Conservation (phyloP, 2,113 vertebrate species). For the Ptilonorhynchus violaceus region DNA sequence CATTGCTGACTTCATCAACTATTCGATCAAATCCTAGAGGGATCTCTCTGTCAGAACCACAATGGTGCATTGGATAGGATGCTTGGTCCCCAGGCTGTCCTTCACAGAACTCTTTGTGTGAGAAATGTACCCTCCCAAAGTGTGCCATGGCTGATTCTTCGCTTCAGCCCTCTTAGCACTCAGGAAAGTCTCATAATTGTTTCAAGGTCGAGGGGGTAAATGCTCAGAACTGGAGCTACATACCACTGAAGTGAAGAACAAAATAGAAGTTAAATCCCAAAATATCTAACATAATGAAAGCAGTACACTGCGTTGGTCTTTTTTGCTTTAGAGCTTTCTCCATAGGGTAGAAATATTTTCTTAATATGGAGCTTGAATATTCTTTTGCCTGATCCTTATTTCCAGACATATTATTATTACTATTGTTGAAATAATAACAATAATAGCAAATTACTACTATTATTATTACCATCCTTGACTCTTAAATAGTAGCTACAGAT, state of each 20-base stretch:
- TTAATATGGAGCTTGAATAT: not conserved
- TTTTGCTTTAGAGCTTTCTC: not conserved
- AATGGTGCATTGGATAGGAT: not conserved
- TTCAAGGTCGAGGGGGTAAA: not conserved
- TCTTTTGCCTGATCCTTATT: not conserved
- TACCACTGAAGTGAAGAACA: not conserved
- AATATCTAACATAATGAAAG: not conserved
- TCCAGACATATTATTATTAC: not conserved
- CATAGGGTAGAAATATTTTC: not conserved
- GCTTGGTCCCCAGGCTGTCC: not conserved
- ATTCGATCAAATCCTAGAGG: not conserved
- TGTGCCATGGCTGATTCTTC: not conserved
- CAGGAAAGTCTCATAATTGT: not conserved
- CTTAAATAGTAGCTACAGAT: not conserved
- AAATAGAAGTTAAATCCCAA: not conserved
- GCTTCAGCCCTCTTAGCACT: not conserved
- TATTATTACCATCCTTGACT: not conserved
- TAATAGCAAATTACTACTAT: not conserved
- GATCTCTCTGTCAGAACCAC: not conserved
- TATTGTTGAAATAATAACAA: not conserved
- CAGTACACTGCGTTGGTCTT: not conserved
- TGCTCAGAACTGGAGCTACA: not conserved
- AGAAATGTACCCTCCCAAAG: not conserved
- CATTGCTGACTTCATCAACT: slow-evolving; percentile 19
- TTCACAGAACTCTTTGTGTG: not conserved